Evolutionary conservation across 1,140 invertebrate species (phyloP), one percentile per base, ranked within the genome.

Genomic region (Scaptomyza graminum): DNA sequence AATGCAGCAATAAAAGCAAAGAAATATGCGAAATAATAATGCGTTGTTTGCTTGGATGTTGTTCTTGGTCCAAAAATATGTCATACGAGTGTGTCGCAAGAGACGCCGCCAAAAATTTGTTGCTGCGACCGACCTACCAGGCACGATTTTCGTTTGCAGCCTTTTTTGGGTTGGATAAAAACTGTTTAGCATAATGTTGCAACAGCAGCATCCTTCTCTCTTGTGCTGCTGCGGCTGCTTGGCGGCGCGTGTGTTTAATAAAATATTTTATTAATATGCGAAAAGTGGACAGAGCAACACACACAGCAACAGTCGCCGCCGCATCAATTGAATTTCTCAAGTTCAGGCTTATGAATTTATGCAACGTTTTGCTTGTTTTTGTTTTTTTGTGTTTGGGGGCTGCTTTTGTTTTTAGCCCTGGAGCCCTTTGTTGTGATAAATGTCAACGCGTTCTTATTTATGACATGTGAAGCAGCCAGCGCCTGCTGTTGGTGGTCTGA

Each of bases 401-500:
- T 67, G 64, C 70, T 76, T 2, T 82, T 69, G 69, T 83, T 73
- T 52, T 51, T 54, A 62, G 61, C 64, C 64, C 7, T 60, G 62
- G 55, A 73, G 83, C 79, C 84, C 83, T 88, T 83, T 88, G 84
- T 84, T 91, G 90, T 91, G 90, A 91, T 91, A 91, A 91, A 91
- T 91, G 90, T 91, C 90, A 91, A 90, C 81, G 90, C 85, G 83
- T 85, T 84, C 85, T 91, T 91, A 91, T 91, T 91, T 91, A 91
- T 91, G 90, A 91, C 90, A 91, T 91, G 83, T 88, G 83, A 88
- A 77, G 63, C 79, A 82, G 83, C 76, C 79, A 82, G 83, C 76
- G 79, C 79, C 79, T 78, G 69, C 28, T 31, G 28, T 31, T 60
- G 83, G 75, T 85, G 82, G 81, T 87, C 82, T 64, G 16, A 8